Base-by-base conservation (phyloP, 1,140 invertebrate genomes). In the Berghia stephanieae region DNA sequence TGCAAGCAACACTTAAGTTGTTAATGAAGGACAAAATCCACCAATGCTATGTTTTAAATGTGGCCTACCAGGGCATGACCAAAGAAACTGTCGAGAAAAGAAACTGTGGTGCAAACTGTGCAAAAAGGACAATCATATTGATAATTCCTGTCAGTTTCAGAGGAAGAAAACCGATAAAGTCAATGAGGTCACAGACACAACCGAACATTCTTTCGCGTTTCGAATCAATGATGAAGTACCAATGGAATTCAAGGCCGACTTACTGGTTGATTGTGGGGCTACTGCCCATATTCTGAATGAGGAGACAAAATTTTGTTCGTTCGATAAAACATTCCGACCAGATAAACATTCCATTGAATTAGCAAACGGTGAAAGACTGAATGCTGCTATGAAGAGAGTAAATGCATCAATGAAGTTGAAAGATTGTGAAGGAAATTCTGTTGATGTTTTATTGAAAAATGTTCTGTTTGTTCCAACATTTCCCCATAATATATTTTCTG, bases 51-150 rank as follows among this genome's bases (percentile, higher is more conserved):
- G 70, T 52, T 73, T 24, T 13, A 52, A 34, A 52, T 73, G 70
- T 52, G 70, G 70, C 31, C 43, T 49, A 36, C n/a, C 3, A 27
- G 70, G 70, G 18, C 44, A 55, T 34, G 13, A 40, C 68, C 8
- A 42, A 31, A 27, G n/a, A n/a, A 42, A 70, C n/a, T 70, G 42
- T 27, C 38, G 6, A 31, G 24, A 73, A 36, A 71, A 71, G 69
- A 73, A 52, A 40, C 31, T 73, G 46, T 73, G 70, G 70, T 73
- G 43, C 38, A 73, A 27, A 16, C 36, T 18, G n/a, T 71, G 69
- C 40, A 27, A n/a, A 10, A 73, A 73, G 44, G 2, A 34, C 46
- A 73, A 73, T 52, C 70, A 46, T 46, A 49, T 31, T 31, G 34
- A 52, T 31, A 73, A 52, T 21, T 24, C 70, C 5, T 73, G 70